Base-by-base conservation (phyloP, 2,797 vertebrate species). In the Lepus oiostolus region DNA sequence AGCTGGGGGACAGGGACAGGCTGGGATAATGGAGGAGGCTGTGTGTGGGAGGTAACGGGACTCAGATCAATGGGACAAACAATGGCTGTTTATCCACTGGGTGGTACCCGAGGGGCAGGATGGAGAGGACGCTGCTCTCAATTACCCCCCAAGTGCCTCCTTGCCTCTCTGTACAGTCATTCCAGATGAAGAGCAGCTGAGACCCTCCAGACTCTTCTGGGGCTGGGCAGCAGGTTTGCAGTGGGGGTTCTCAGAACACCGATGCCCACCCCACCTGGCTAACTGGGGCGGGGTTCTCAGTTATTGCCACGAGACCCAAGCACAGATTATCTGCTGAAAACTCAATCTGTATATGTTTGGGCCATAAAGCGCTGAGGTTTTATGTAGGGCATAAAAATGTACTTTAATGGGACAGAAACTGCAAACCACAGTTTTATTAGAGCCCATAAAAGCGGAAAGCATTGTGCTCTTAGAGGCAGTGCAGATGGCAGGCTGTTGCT, bases 401-500 rank as follows among this genome's bases (percentile, higher is more conserved):
- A 97, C 97, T 92, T 96, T 95, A 98, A 95, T 90, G 97, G 88
- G 82, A 95, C 91, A 96, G 95, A 96, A 93, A 97, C 71, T 90
- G 95, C 75, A 89, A 97, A 93, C 82, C 87, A 91, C 50, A 94
- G 35, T 97, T 98, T 98, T 97, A 97, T 90, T 93, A 96, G 3
- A 13, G 62, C 47, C 91, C 63, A 38, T 95, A 96, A 97, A 96
- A 93, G 84, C 94, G 89, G 77, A 89, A 96, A 97, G 96, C 81
- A 91, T 97, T 97, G 91, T 85, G 96, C 95, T 98, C 97, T 97
- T 94, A 96, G 74, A 98, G 97, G 95, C 97, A 91, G 96, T 96
- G 95, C 96, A 97, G 97, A 98, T 98, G 98, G 98, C 93, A 94
- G 97, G 96, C 94, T 98, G 97, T 94, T 92, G 95, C 96, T 94